Evolutionary conservation across 2,113 vertebrate species (phyloP), one percentile per base, ranked within the genome.

Genomic region (Ceyx melanurus): DNA sequence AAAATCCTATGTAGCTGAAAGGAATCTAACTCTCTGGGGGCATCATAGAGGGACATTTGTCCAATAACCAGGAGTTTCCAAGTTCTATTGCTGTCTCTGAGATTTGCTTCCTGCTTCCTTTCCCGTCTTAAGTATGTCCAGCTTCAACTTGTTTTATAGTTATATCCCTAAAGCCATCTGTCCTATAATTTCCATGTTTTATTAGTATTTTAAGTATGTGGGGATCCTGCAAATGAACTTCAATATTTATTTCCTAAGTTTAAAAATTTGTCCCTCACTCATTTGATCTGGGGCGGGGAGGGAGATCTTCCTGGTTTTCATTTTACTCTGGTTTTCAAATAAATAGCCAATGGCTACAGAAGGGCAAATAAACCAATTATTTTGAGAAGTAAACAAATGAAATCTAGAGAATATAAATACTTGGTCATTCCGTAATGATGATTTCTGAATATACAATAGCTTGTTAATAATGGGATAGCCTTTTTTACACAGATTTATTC

Each of bases 211-310:
- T 5, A 80, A 48, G 43, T 28, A 48, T 31, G 14, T 29, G 9
- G 7, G 13, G 3, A 70, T 73, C 23, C 31, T 65, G 57, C 4
- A 86, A 53, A 9, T 76, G 21, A 87, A 91, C 15, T 21, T 3
- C 3, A 26, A 5, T 17, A 5, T 31, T 90, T 62, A 31, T 61
- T 73, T 80, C 33, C 9, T n/a, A 62, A 25, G 4, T 72, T 80
- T 67, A 50, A 66, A 86, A 26, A 31, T 46, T 42, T 40, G 7
- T 65, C 10, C 4, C 23, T 50, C 4, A 3, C 6, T 54, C 3
- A 53, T 64, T 75, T 82, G 13, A 48, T 53, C 26, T 54, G 5
- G 5, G 3, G 6, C 10, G 4, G 0, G 2, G 3, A 2, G 21
- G 8, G 14, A 65, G 43, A 70, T 17, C 1, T 13, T 5, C 10